Evolutionary conservation across 2,888 invertebrate genomes (phyloP).

Genomic region (Drosophila neonasuta): DNA sequence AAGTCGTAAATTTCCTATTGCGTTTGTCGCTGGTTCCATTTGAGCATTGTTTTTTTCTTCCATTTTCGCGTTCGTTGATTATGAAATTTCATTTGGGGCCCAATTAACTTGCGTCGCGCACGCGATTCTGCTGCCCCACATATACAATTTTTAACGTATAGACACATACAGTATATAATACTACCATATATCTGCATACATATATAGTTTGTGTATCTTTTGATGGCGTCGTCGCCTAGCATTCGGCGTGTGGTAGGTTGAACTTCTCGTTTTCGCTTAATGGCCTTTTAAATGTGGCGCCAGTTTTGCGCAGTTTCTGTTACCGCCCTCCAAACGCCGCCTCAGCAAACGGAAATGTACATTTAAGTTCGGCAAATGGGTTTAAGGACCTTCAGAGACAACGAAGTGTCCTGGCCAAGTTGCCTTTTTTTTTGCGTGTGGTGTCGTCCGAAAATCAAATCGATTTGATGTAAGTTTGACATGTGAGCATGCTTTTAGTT

Average conservation of each 20-base stretch:
- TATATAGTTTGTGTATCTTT: constrained; percentile 21
- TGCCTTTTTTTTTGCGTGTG: constrained; percentile 3
- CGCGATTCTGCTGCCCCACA: constrained; percentile 68
- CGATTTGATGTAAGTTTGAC: constrained; percentile 54
- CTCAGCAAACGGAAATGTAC: constrained; percentile 40
- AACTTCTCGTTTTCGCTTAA: constrained; percentile 33
- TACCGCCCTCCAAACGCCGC: background rate
- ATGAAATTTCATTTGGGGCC: constrained; percentile 70
- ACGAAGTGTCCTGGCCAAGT: constrained; percentile 20
- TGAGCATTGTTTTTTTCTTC: constrained; percentile 18
- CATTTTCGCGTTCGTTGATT: constrained; percentile 57
- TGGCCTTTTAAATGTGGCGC: constrained; percentile 56
- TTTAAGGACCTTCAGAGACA: constrained; percentile 55
- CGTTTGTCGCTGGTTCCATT: constrained; percentile 20
- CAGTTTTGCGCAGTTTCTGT: constrained; percentile 29
- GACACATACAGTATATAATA: background rate
- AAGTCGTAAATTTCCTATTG: constrained; percentile 48
- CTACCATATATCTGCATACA: constrained; percentile 1
- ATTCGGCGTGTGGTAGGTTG: constrained; percentile 51
- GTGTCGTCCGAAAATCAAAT: constrained; percentile 34
- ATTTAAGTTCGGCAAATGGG: constrained; percentile 45
- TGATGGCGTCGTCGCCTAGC: constrained; percentile 12
- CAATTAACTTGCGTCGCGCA: constrained; percentile 70
- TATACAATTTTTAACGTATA: constrained; percentile 18
- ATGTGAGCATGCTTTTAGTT: constrained; percentile 45